Evolutionary conservation across 2,113 vertebrate genomes (phyloP).

Genomic region (Callocephalon fimbriatum): DNA sequence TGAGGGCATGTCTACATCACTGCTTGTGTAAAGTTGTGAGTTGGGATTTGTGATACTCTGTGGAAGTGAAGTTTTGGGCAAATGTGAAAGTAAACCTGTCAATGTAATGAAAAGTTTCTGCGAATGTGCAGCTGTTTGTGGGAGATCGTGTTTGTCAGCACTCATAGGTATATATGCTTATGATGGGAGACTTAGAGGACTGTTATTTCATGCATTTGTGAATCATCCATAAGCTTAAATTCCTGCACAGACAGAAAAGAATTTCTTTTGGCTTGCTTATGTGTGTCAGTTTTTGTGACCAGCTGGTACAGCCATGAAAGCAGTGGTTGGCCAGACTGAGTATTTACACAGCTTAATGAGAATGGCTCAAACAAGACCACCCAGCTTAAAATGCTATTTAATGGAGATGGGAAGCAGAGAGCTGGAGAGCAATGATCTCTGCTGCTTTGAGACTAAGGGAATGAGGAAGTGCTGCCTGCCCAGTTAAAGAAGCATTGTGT

Average conservation of each 20-base stretch:
- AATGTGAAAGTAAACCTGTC: background rate
- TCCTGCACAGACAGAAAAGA: background rate
- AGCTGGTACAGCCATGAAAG: background rate
- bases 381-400: background rate
- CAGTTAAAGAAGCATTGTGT: background rate
- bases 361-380: background rate
- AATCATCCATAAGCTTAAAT: background rate
- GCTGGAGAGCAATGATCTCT: background rate
- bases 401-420: background rate
- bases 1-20: background rate
- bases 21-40: background rate
- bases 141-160: background rate
- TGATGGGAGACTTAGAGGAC: background rate
- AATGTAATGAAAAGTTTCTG: background rate
- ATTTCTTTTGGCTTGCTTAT: background rate
- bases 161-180: background rate
- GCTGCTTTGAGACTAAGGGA: background rate
- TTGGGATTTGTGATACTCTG: background rate
- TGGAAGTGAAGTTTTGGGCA: background rate
- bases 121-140: background rate
- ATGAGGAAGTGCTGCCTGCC: background rate
- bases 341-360: conserved; percentile 9
- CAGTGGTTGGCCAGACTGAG: background rate
- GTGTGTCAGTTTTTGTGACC: background rate
- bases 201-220: background rate